phyloP scores from a whole-genome alignment of 1,140 invertebrate species.

The Bombus terrestris region DNA sequence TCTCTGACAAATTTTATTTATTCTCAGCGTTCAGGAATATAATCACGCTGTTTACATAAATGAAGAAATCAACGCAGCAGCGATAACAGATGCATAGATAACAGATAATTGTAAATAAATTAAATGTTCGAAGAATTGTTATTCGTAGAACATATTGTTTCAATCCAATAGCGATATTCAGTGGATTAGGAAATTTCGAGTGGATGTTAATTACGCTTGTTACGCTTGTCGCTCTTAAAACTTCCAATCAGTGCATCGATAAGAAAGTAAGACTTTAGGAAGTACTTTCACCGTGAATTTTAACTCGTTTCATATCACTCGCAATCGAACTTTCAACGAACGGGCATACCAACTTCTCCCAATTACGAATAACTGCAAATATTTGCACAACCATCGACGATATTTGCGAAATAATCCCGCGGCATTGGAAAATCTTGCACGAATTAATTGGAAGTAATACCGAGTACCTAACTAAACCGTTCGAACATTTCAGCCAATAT shows the following conservation, averaged over 20 bases:
- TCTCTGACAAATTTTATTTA: neutral
- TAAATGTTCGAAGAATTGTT: neutral
- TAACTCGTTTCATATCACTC: conserved; percentile 39
- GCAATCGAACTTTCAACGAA: conserved; percentile 26
- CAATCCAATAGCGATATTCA: neutral
- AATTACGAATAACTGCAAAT: neutral
- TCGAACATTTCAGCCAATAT: neutral
- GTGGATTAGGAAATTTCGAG: neutral
- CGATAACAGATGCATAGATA: no score
- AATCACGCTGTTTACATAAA: conserved; percentile 10
- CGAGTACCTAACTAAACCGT: neutral
- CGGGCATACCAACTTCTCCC: neutral
- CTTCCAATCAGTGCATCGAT: conserved; percentile 25
- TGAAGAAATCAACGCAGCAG: neutral
- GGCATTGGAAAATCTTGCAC: neutral
- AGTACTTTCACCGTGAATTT: conserved; percentile 50
- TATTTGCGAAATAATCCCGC: conserved; percentile 9
- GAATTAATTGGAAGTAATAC: conserved; percentile 5
- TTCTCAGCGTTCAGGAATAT: no score
- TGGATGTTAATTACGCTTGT: conserved; percentile 8
- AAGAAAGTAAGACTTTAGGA: conserved; percentile 37
- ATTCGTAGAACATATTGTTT: neutral
- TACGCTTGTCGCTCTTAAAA: conserved; percentile 4
- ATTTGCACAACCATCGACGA: conserved; percentile 1
- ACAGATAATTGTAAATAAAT: no score